phyloP scores from a whole-genome alignment of 2,888 invertebrate genomes.

The Lissocephala sabroskyi region DNA sequence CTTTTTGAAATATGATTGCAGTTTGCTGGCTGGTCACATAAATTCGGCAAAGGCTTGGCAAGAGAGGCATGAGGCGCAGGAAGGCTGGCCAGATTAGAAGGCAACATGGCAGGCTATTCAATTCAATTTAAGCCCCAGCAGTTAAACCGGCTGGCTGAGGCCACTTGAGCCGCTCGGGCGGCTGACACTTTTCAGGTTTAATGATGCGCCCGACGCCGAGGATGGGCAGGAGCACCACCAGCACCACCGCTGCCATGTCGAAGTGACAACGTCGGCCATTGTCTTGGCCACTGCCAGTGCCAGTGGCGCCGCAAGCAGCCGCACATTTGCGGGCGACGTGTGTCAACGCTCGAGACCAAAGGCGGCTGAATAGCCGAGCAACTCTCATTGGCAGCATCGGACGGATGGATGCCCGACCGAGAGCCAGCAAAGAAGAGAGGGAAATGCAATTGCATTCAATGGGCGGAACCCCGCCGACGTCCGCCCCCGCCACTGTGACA shows the following conservation, averaged over 20 bases:
- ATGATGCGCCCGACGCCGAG: conserved; percentile 42
- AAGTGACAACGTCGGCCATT: conserved; percentile 30
- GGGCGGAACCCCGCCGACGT: background rate
- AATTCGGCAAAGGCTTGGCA: background rate
- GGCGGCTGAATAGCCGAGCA: too few species aligned
- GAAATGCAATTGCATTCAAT: background rate
- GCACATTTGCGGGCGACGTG: conserved; percentile 60
- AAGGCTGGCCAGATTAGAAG: too few species aligned
- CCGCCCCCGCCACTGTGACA: conserved; percentile 14
- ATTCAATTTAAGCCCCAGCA: conserved; percentile 37
- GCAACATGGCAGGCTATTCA: conserved; percentile 24
- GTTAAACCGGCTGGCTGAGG: too few species aligned
- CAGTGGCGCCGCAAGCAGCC: too few species aligned
- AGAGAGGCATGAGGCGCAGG: too few species aligned
- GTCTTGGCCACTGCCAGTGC: conserved; percentile 43
- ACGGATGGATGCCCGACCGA: too few species aligned
- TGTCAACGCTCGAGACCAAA: conserved; percentile 41
- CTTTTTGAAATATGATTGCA: conserved; percentile 50
- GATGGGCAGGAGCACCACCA: conserved; percentile 9
- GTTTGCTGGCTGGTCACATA: conserved; percentile 1
- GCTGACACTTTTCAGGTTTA: conserved; percentile 62
- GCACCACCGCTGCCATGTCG: conserved; percentile 26
- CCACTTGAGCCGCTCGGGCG: conserved; percentile 24
- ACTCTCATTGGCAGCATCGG: too few species aligned
- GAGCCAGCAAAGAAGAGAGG: too few species aligned